These are phyloP conservation scores for Drosophila setifemur DNA, from an alignment of 1,140 invertebrate genomes.

Conservation along the genomic window DNA sequence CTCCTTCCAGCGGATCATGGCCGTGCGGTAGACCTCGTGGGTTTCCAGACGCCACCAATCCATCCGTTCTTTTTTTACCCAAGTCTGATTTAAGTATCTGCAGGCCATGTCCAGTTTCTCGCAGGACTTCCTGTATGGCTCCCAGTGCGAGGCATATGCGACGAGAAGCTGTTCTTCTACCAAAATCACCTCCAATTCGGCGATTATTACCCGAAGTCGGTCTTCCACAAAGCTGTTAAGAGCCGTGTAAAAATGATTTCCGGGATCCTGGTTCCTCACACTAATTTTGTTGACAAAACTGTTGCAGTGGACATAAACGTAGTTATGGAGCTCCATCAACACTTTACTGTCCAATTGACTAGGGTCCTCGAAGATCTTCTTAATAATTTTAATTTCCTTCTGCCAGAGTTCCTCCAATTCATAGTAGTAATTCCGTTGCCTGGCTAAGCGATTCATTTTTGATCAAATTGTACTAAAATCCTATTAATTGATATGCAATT, in stretches of 20 bases:
- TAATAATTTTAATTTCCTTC: background rate
- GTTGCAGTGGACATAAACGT: background rate
- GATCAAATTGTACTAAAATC: too few species aligned
- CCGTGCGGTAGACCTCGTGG: slow-evolving; percentile 5
- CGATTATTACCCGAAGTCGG: background rate
- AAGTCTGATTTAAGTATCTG: slow-evolving; percentile 9
- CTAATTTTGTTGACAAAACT: background rate
- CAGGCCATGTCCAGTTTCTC: background rate
- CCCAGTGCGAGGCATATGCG: background rate
- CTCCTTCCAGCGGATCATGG: slow-evolving; percentile 12
- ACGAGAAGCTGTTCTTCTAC: background rate
- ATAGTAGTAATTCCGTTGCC: too few species aligned
- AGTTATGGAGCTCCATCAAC: background rate
- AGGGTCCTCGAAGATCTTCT: background rate
- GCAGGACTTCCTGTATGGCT: background rate
- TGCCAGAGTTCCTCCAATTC: background rate
- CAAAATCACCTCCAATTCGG: background rate
- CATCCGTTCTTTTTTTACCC: slow-evolving; percentile 1
- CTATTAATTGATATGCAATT: too few species aligned
- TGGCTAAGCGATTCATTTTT: background rate
- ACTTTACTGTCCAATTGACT: background rate
- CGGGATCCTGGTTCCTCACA: background rate
- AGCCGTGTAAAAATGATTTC: background rate
- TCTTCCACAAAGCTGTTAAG: background rate
- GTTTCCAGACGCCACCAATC: background rate